phyloP scores from a whole-genome alignment of 1,140 invertebrate genomes.

The Thaumetopoea pityocampa region DNA sequence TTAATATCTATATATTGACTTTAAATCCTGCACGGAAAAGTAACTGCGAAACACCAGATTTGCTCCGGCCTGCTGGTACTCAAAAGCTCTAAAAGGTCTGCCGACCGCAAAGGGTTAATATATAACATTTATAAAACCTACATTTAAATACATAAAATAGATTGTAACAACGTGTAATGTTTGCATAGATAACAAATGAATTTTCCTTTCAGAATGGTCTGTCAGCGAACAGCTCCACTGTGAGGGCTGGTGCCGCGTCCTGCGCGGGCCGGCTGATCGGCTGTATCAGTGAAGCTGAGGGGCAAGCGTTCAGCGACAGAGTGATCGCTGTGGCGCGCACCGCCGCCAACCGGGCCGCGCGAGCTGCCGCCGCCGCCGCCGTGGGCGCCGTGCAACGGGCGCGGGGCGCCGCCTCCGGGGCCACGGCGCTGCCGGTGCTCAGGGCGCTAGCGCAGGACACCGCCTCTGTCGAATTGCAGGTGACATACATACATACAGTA shows the following conservation, averaged over 20 bases:
- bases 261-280: conserved; percentile 79
- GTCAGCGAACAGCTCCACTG: conserved; percentile 88
- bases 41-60: too few species aligned
- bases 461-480: conserved; percentile 92
- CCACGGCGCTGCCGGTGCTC: conserved; percentile 86
- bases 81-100: too few species aligned
- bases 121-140: background rate
- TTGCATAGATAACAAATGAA: background rate
- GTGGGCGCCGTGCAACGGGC: conserved; percentile 75
- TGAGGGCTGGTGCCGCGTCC: conserved; percentile 92
- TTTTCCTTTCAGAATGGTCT: conserved; percentile 79
- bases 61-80: too few species aligned
- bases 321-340: conserved; percentile 41
- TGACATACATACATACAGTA: conserved; percentile 45
- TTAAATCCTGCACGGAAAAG: too few species aligned
- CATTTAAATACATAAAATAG: conserved; percentile 2
- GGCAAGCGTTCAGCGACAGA: conserved; percentile 44
- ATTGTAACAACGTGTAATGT: too few species aligned
- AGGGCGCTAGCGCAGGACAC: conserved; percentile 95
- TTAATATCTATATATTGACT: too few species aligned
- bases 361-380: conserved; percentile 81
- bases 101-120: too few species aligned
- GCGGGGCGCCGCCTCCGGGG: conserved; percentile 51
- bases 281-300: conserved; percentile 44
- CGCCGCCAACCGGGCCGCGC: conserved; percentile 22